Conservation (phyloP, 2,113 vertebrate species). For the Pelodiscus sinensis region DNA sequence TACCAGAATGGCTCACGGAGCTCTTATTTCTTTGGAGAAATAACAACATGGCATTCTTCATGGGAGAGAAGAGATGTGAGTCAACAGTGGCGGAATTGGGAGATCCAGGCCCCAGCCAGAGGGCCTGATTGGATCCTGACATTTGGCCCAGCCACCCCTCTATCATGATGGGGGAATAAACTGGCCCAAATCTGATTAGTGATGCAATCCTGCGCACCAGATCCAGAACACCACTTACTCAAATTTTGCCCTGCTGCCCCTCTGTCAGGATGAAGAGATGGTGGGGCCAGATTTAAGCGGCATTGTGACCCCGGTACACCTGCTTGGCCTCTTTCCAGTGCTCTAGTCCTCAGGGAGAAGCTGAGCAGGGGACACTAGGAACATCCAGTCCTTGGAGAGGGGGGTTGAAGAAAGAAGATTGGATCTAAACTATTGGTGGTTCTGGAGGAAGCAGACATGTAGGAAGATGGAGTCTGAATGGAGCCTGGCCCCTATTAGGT, state of each 20-base stretch:
- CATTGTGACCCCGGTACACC: neutral
- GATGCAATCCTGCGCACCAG: neutral
- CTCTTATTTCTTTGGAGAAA: neutral
- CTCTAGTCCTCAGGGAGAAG: neutral
- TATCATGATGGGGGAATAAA: neutral
- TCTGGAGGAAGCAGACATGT: neutral
- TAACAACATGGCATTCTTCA: neutral
- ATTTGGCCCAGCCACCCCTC: neutral
- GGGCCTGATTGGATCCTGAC: neutral
- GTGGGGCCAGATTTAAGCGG: neutral
- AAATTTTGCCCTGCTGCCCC: neutral
- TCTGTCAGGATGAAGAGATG: neutral
- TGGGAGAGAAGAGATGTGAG: neutral
- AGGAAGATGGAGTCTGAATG: neutral
- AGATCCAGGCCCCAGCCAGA: neutral
- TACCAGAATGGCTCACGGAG: neutral
- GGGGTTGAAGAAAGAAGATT: neutral
- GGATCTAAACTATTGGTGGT: neutral
- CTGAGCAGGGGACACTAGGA: neutral
- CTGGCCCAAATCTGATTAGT: neutral
- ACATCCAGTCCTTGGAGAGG: neutral
- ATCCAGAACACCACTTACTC: neutral
- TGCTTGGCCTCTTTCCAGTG: neutral
- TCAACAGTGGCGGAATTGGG: neutral
- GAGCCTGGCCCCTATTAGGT: neutral